These are phyloP conservation scores for Champsocephalus esox DNA, from an alignment of 2,797 vertebrate species.

Conservation along the genomic window DNA sequence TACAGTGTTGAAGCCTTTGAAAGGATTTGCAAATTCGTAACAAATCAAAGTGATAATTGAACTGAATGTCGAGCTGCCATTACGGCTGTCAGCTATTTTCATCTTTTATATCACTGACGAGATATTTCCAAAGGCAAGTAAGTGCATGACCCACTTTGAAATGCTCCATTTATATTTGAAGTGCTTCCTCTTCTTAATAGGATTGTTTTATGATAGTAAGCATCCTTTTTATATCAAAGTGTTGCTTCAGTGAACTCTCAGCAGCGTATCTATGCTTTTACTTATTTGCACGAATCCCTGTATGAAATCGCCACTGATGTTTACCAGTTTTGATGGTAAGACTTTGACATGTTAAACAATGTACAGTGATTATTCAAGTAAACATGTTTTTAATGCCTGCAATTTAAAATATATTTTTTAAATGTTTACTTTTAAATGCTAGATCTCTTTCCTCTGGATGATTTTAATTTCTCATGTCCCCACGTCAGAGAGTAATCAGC, in stretches of 20 bases:
- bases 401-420: slow-evolving; percentile 29
- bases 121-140: slow-evolving; percentile 5
- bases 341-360: slow-evolving; percentile 58
- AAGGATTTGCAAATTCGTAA: slow-evolving; percentile 22
- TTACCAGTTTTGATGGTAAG: slow-evolving; percentile 64
- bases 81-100: slow-evolving; percentile 10
- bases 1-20: slow-evolving; percentile 57
- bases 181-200: slow-evolving; percentile 21
- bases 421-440: slow-evolving; percentile 25
- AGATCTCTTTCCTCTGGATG: slow-evolving; percentile 16
- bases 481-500: slow-evolving; percentile 3
- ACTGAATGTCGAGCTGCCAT: slow-evolving; percentile 54
- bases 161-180: slow-evolving; percentile 17
- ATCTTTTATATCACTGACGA: slow-evolving; percentile 11
- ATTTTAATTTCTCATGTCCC: slow-evolving; percentile 21
- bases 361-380: slow-evolving; percentile 48
- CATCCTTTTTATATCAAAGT: slow-evolving; percentile 28
- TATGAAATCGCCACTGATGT: slow-evolving; percentile 65
- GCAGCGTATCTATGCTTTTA: slow-evolving; percentile 46
- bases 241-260: slow-evolving; percentile 31
- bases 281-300: slow-evolving; percentile 64
- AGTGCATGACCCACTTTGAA: slow-evolving; percentile 8
- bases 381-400: slow-evolving; percentile 31
- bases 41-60: slow-evolving; percentile 7
- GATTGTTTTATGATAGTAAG: slow-evolving; percentile 22